Evolutionary conservation across 2,113 vertebrate genomes (phyloP).

Genomic region (Aspiorhynchus laticeps): DNA sequence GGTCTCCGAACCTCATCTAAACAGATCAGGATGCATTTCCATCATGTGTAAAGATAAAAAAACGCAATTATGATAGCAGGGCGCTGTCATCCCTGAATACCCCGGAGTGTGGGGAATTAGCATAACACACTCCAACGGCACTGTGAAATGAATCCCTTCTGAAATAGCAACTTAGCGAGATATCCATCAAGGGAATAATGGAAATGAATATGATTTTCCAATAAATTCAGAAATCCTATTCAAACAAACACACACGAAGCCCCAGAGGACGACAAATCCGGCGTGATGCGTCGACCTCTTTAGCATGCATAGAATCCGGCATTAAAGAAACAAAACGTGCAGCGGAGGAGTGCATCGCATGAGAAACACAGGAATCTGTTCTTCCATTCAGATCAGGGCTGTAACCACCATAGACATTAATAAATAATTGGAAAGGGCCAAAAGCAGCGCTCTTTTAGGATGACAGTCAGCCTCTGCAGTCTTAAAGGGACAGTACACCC

Average conservation of each 20-base stretch:
- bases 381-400: too few species aligned
- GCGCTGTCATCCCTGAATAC: slow-evolving; percentile 42
- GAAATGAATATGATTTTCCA: slow-evolving; percentile 56
- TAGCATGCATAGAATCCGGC: background rate
- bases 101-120: slow-evolving; percentile 56
- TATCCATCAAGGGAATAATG: slow-evolving; percentile 60
- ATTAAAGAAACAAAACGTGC: background rate
- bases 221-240: slow-evolving; percentile 49
- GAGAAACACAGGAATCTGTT: background rate
- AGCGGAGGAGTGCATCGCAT: too few species aligned
- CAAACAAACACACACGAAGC: slow-evolving; percentile 45
- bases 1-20: slow-evolving; percentile 53
- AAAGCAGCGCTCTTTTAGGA: too few species aligned
- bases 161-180: slow-evolving; percentile 56
- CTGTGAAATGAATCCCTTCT: slow-evolving; percentile 59
- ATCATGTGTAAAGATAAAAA: slow-evolving; percentile 51
- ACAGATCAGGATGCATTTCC: slow-evolving; percentile 53
- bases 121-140: slow-evolving; percentile 52
- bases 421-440: too few species aligned
- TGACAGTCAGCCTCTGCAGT: too few species aligned
- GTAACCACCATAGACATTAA: too few species aligned
- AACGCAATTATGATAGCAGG: slow-evolving; percentile 55
- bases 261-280: slow-evolving; percentile 20
- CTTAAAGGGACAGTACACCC: too few species aligned
- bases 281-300: background rate